These are phyloP conservation scores for Sminthurinus aureus DNA, from an alignment of 2,888 invertebrate species.

Conservation along the genomic window DNA sequence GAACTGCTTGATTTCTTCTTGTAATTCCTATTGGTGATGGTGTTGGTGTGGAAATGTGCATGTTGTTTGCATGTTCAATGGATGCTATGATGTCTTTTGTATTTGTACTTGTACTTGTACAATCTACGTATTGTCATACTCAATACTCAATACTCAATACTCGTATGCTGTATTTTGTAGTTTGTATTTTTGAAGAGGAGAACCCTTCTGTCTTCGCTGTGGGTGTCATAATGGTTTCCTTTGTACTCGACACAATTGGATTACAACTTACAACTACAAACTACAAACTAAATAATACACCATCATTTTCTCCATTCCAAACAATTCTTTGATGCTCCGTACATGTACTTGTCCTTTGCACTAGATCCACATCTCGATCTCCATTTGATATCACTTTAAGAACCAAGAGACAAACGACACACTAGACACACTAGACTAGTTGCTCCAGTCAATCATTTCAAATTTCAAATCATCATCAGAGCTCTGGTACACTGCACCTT, in stretches of 20 bases:
- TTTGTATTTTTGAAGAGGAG: constrained; percentile 32
- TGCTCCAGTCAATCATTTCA: constrained; percentile 13
- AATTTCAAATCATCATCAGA: neutral
- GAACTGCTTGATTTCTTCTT: too few species aligned
- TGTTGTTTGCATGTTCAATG: constrained; percentile 29
- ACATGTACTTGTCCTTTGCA: too few species aligned
- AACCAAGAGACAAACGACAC: too few species aligned
- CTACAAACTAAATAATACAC: neutral
- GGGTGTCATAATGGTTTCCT: constrained; percentile 55
- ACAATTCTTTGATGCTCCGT: neutral
- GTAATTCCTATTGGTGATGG: too few species aligned
- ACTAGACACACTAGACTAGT: neutral
- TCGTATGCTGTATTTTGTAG: too few species aligned
- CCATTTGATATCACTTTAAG: too few species aligned
- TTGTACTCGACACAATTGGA: constrained; percentile 55
- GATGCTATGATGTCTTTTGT: constrained; percentile 32
- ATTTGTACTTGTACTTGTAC: neutral
- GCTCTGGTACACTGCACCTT: too few species aligned
- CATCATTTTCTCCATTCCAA: neutral
- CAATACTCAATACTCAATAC: too few species aligned
- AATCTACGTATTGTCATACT: too few species aligned
- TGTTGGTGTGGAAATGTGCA: too few species aligned
- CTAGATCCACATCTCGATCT: constrained; percentile 7
- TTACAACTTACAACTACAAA: constrained; percentile 46
- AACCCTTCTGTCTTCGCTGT: constrained; percentile 59